Evolutionary conservation across 2,113 vertebrate species (phyloP).

Genomic region (Catharus minimus): DNA sequence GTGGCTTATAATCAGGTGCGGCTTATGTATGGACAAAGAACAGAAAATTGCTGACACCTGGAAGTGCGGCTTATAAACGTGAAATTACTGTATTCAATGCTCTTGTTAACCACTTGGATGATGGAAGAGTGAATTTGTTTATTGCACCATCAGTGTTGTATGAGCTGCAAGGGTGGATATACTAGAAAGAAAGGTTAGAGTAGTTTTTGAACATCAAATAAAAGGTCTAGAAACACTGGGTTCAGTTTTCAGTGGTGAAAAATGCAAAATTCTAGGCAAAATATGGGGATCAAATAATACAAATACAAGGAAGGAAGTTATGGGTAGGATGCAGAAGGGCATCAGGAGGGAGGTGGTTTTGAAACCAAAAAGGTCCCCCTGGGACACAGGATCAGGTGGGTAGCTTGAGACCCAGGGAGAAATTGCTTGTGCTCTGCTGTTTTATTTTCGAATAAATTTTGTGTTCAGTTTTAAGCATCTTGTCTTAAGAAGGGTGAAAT

Average conservation of each 20-base stretch:
- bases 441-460: background rate
- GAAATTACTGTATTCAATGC: background rate
- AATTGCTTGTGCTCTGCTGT: background rate
- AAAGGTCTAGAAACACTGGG: background rate
- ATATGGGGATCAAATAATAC: background rate
- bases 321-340: background rate
- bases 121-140: background rate
- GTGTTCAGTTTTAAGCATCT: background rate
- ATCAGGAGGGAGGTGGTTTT: background rate
- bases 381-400: background rate
- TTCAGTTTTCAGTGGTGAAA: background rate
- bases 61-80: too few species aligned
- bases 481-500: background rate
- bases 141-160: background rate
- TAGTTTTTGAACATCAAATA: background rate
- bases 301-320: background rate
- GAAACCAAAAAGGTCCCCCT: background rate
- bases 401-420: background rate
- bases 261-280: background rate
- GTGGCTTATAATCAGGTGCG: too few species aligned
- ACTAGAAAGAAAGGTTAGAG: background rate
- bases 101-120: background rate
- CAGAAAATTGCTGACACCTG: too few species aligned
- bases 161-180: background rate
- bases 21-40: too few species aligned